These are phyloP conservation scores for Steatocranus sp. DNA, from an alignment of 2,797 vertebrate species.

Conservation along the genomic window DNA sequence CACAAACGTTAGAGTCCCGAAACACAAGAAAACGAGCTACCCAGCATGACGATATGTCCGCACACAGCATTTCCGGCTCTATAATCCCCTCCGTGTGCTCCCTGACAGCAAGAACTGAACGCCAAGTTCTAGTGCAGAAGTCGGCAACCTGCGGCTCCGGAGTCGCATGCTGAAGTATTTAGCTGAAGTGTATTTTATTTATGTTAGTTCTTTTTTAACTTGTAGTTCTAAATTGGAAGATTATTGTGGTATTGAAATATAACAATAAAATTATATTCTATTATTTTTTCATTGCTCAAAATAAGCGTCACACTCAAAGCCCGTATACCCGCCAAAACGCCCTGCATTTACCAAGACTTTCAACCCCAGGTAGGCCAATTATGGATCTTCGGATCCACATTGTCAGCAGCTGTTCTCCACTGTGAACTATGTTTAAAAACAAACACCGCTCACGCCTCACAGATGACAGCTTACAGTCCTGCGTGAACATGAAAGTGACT, in stretches of 20 bases:
- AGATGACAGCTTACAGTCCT: neutral
- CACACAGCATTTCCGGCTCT: neutral
- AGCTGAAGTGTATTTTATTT: neutral
- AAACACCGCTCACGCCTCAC: rapidly evolving
- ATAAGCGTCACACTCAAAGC: neutral
- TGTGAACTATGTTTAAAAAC: neutral
- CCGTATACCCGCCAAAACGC: rapidly evolving
- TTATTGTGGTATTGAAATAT: neutral
- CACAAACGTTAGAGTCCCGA: neutral
- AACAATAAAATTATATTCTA: neutral
- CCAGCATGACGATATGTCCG: neutral
- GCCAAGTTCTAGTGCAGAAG: neutral
- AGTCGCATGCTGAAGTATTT: neutral
- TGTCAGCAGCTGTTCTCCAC: neutral
- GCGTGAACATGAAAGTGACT: neutral
- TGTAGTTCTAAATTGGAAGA: neutral
- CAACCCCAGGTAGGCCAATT: rapidly evolving
- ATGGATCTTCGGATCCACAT: neutral
- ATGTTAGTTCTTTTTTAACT: neutral
- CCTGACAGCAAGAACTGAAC: neutral
- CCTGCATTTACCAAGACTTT: rapidly evolving
- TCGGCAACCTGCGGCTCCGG: neutral
- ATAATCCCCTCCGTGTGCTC: neutral
- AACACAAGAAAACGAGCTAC: neutral
- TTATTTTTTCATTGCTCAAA: neutral